Percentiles rank a stretch among this genome's conserved stretches.
Evolutionary conservation across 92 coral and sea anemone species (phyloP).

Genomic region (Paramuricea clavata): DNA sequence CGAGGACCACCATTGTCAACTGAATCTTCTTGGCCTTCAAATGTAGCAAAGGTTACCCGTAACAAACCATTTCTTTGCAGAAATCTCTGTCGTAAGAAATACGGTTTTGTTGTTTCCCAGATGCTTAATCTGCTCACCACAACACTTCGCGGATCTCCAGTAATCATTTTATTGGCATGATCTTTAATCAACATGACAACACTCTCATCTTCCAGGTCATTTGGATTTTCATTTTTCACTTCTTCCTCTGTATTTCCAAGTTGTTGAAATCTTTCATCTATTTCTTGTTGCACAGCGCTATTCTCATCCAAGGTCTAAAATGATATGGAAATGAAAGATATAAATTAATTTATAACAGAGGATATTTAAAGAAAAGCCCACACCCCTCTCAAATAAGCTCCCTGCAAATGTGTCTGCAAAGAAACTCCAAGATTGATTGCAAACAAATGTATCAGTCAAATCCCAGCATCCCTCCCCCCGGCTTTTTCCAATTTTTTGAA

Average conservation of each 20-base stretch:
- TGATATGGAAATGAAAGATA: not conserved
- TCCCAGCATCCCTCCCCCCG: too few relatives aligned
- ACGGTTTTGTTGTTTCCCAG: conserved; percentile 54
- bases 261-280: conserved; percentile 41
- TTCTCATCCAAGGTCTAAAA: conserved; percentile 58
- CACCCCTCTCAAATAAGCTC: too few relatives aligned
- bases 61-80: conserved; percentile 37
- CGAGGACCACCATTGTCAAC: conserved; percentile 69
- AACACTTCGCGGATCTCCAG: conserved; percentile 53
- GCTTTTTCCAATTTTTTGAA: too few relatives aligned
- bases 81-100: conserved; percentile 55
- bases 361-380: too few relatives aligned
- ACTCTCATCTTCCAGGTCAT: conserved; percentile 54
- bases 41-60: conserved; percentile 62
- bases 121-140: conserved; percentile 61
- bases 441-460: too few relatives aligned
- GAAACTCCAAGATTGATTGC: too few relatives aligned
- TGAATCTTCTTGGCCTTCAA: conserved; percentile 71
- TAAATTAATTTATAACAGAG: not conserved
- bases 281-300: conserved; percentile 57
- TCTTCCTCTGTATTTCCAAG: not conserved
- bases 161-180: conserved; percentile 48
- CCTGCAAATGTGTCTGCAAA: too few relatives aligned
- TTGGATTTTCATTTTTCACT: conserved; percentile 21
- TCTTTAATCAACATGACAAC: conserved; percentile 22